Evolutionary conservation across 2,888 invertebrate genomes (phyloP).

Genomic region (Automeris io): DNA sequence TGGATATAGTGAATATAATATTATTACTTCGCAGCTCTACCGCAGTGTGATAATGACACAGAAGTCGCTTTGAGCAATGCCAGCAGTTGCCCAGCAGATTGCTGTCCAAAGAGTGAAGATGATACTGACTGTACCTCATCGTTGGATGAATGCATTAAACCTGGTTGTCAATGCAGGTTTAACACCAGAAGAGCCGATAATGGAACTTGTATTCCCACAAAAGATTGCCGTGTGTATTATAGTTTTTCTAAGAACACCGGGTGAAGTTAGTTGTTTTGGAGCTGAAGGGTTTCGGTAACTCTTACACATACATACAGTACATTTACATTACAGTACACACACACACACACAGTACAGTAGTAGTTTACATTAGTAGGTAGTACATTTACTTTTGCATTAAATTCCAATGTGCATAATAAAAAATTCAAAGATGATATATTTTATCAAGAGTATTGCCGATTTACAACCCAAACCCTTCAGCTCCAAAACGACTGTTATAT

Average conservation of each 20-base stretch:
- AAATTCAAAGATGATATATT: too few relatives aligned
- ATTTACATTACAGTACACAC: too few relatives aligned
- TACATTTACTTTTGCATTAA: too few relatives aligned
- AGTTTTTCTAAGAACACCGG: too few relatives aligned
- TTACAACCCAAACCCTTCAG: too few relatives aligned
- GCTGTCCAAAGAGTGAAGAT: conserved; percentile 12
- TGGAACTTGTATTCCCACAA: conserved; percentile 27
- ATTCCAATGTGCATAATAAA: too few relatives aligned
- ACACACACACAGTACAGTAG: too few relatives aligned
- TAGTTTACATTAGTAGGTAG: too few relatives aligned
- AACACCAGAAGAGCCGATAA: conserved; percentile 29
- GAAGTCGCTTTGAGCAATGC: conserved; percentile 1
- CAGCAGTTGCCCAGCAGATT: conserved; percentile 8
- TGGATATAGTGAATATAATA: not conserved
- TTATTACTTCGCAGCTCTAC: not conserved
- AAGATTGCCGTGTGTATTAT: conserved; percentile 33
- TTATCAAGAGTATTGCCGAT: too few relatives aligned
- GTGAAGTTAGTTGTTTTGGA: too few relatives aligned
- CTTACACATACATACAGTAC: not conserved
- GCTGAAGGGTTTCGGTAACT: not conserved
- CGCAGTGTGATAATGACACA: not conserved
- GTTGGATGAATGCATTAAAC: conserved; percentile 4
- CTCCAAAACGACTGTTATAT: too few relatives aligned
- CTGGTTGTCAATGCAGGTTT: conserved; percentile 32
- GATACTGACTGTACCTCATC: conserved; percentile 14